A percentile compares a stretch with the other conserved stretches of the same genome.
These are phyloP conservation scores for Anastatus disparis DNA, from an alignment of 1,140 invertebrate species.

Conservation along the genomic window DNA sequence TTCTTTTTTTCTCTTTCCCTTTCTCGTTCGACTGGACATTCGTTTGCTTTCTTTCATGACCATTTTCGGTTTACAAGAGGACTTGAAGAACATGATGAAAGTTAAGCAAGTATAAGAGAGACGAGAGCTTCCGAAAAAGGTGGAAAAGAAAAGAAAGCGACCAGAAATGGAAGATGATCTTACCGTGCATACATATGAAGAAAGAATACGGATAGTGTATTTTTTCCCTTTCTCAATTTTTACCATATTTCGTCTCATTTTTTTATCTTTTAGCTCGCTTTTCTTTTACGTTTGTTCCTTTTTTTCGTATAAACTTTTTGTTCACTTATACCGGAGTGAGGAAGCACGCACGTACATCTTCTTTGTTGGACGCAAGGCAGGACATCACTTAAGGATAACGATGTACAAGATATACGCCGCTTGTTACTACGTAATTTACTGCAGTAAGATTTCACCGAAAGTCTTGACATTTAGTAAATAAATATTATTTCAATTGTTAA, in stretches of 20 bases:
- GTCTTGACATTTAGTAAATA: too few species aligned
- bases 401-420: too few species aligned
- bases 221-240: neutral
- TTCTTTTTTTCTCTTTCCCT: too few species aligned
- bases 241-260: neutral
- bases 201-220: neutral
- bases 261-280: neutral
- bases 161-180: constrained; percentile 1
- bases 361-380: neutral
- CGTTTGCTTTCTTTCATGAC: too few species aligned
- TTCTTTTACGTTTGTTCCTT: neutral
- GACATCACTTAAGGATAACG: constrained; percentile 3
- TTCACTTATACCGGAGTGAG: neutral
- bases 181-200: neutral
- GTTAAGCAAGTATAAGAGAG: neutral
- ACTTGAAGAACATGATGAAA: neutral
- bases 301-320: neutral
- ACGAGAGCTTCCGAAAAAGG: neutral
- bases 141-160: neutral
- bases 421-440: too few species aligned
- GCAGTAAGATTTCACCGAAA: too few species aligned
- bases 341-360: neutral
- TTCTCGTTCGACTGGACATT: constrained; percentile 50
- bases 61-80: constrained; percentile 50
- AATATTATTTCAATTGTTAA: too few species aligned